Base-by-base conservation (phyloP, 1,140 invertebrate genomes). In the Dolichoris vasculosae region DNA sequence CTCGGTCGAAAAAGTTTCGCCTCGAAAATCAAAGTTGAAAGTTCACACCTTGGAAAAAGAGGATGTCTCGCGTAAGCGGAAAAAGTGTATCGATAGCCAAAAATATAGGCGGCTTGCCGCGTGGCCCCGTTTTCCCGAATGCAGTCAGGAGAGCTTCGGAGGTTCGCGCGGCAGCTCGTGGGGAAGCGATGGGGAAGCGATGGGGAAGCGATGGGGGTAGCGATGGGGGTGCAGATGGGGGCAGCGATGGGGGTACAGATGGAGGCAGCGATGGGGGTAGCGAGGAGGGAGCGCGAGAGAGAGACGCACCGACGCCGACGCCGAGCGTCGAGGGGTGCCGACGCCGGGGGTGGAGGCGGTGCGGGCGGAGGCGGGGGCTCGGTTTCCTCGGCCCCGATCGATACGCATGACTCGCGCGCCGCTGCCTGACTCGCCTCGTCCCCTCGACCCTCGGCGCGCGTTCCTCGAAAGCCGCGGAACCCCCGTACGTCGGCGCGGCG, bases 351-450 rank as follows among this genome's bases (percentile, higher is more conserved):
- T 2, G 23, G 78, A 32, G 48, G 11, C 48, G n/a, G 17, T 64
- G n/a, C n/a, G 40, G 30, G 40, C 51, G 59, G 73, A 48, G 51
- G 71, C 77, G 40, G 78, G 59, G 76, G 85, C 80, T 3, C 35
- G 11, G 51, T 46, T 40, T 9, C 35, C 81, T 51, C n/a, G 32
- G 75, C 64, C 26, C 13, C 59, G 88, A 89, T 90, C 88, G 89
- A 89, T 90, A 89, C 86, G 83, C 79, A 20, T 43, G 26, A 69
- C 32, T 69, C 32, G 71, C 83, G 87, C 80, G 88, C 87, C 87
- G 87, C 86, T 81, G 71, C 82, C 64, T 76, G 79, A 80, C 84
- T 81, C 38, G 40, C 77, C 43, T 48, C 64, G 46, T 67, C 77
- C 77, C 64, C 46, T 76, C 85, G 82, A 84, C 77, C 64, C 46